Evolutionary conservation across 2,888 invertebrate species (phyloP).

Genomic region (Shargacucullia verbasci): DNA sequence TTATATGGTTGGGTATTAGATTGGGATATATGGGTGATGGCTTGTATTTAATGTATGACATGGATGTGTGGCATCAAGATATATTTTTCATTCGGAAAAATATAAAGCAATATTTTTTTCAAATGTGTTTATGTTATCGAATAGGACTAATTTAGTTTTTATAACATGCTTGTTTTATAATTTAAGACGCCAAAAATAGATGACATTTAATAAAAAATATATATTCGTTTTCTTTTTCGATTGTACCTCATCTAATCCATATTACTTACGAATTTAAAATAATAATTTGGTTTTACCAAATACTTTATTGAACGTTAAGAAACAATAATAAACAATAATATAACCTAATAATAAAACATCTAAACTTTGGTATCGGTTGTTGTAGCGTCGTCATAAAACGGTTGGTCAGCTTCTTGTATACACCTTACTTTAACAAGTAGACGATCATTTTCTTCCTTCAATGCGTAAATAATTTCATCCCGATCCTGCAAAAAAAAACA

Average conservation of each 20-base stretch:
- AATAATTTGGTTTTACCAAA: not conserved
- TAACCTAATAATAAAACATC: not conserved
- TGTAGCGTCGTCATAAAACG: not conserved
- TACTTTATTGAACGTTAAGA: conserved; percentile 32
- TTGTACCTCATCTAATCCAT: conserved; percentile 18
- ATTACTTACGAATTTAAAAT: not conserved
- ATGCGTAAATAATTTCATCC: conserved; percentile 82
- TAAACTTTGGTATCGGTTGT: not conserved
- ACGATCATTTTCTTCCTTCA: conserved; percentile 85
- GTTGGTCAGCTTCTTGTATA: conserved; percentile 53
- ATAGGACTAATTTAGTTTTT: conserved; percentile 37
- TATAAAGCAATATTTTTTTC: conserved; percentile 35
- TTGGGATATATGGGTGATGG: no score
- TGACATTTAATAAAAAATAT: conserved; percentile 59
- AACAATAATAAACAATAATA: conserved; percentile 1
- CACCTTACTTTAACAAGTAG: conserved; percentile 79
- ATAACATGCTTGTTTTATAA: conserved; percentile 31
- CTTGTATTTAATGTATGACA: no score
- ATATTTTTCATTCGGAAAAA: conserved; percentile 26
- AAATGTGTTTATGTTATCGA: conserved; percentile 33
- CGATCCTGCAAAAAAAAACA: conserved; percentile 73
- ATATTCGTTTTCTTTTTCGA: conserved; percentile 15
- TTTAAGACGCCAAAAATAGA: conserved; percentile 31
- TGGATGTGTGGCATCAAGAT: conserved; percentile 30
- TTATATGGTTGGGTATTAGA: conserved; percentile 46